Percentiles rank a stretch among this genome's conserved stretches.
Evolutionary conservation across 2,888 invertebrate species (phyloP).

Genomic region (Catocala nupta): DNA sequence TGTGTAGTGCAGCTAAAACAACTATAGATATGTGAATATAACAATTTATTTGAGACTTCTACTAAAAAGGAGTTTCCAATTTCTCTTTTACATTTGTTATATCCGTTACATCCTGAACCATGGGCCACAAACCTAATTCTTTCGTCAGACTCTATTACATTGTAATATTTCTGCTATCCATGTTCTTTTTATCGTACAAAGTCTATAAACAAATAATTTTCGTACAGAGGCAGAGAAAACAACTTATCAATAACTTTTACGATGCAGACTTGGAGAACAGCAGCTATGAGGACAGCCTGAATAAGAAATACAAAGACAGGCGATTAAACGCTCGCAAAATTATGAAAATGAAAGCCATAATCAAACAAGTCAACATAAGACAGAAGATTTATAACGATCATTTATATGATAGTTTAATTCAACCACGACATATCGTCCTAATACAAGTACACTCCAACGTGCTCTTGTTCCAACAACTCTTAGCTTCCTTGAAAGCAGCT

Average conservation of each 20-base stretch:
- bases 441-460: constrained; percentile 61
- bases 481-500: constrained; percentile 52
- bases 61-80: neutral
- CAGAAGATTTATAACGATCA: constrained; percentile 51
- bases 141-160: constrained; percentile 27
- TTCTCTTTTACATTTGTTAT: neutral
- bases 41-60: no score
- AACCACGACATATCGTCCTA: constrained; percentile 51
- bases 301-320: constrained; percentile 18
- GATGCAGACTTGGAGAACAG: constrained; percentile 31
- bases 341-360: constrained; percentile 42
- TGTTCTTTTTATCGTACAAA: constrained; percentile 20
- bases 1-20: no score
- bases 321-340: constrained; percentile 29
- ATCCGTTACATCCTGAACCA: constrained; percentile 3
- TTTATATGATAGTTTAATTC: constrained; percentile 19
- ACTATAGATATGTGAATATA: no score
- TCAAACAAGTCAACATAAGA: constrained; percentile 51
- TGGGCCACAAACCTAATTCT: constrained; percentile 31
- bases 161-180: constrained; percentile 23
- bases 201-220: constrained; percentile 32
- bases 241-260: constrained; percentile 37
- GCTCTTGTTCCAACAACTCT: constrained; percentile 51
- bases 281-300: constrained; percentile 15
- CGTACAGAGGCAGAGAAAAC: constrained; percentile 40